These are phyloP conservation scores for Solen grandis DNA, from an alignment of 1,140 invertebrate species.

Conservation along the genomic window DNA sequence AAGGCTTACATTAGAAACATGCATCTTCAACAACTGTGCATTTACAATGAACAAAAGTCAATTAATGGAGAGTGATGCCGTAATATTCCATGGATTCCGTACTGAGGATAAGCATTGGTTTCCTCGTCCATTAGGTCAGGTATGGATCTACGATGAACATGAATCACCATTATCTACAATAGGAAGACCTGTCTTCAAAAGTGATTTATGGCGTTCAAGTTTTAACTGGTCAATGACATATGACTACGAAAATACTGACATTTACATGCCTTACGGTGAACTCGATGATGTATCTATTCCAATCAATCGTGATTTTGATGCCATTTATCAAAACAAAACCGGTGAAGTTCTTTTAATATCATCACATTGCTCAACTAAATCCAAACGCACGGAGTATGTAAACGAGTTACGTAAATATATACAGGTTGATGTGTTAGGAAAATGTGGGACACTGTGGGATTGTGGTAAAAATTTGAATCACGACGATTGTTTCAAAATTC, in stretches of 20 bases:
- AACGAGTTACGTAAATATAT: too few species aligned
- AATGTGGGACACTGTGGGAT: constrained; percentile 1
- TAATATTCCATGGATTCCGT: constrained; percentile 33
- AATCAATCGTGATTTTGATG: constrained; percentile 17
- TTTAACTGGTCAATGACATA: constrained; percentile 52
- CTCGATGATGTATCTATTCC: not conserved
- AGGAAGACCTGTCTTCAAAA: not conserved
- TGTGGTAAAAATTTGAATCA: constrained; percentile 1
- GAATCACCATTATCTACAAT: not conserved
- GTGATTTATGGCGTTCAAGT: constrained; percentile 20
- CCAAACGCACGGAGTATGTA: not conserved
- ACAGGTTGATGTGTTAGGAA: not conserved
- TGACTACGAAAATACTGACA: constrained; percentile 37
- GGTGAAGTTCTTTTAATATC: not conserved
- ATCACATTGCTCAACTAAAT: not conserved
- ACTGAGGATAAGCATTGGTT: constrained; percentile 17
- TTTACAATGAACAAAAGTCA: constrained; percentile 9
- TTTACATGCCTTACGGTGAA: constrained; percentile 41
- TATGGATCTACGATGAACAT: constrained; percentile 37
- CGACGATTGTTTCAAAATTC: too few species aligned
- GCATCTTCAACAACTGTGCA: constrained; percentile 29
- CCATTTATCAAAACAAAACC: not conserved
- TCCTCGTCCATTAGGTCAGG: constrained; percentile 26
- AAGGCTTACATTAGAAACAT: constrained; percentile 16
- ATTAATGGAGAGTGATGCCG: constrained; percentile 5